A percentile compares a stretch with the other conserved stretches of the same genome.
These are phyloP conservation scores for Folsomia candida DNA, from an alignment of 2,888 invertebrate genomes.

Conservation along the genomic window DNA sequence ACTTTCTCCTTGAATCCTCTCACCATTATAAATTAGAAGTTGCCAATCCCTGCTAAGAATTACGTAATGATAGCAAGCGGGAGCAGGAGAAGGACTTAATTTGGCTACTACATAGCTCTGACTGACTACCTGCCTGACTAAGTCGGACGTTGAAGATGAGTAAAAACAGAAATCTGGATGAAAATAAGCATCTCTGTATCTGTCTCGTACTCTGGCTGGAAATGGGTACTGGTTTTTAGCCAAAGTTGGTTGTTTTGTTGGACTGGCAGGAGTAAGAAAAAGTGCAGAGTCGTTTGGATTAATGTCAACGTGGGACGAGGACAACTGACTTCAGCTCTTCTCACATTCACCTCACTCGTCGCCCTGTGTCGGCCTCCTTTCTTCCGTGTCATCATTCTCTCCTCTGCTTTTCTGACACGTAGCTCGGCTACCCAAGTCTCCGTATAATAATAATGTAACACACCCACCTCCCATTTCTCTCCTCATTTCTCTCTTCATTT, in stretches of 20 bases:
- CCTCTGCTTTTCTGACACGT: not conserved
- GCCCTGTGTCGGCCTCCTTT: too few relatives aligned
- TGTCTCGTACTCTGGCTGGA: too few relatives aligned
- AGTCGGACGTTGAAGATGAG: conserved; percentile 6
- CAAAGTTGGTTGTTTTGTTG: conserved; percentile 10
- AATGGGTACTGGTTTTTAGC: conserved; percentile 9
- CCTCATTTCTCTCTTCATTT: not conserved
- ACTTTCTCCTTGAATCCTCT: conserved; percentile 15
- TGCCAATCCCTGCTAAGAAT: too few relatives aligned
- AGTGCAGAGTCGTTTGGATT: conserved; percentile 28
- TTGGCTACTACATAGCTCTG: not conserved
- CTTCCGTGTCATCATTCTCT: not conserved
- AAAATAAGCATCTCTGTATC: conserved; percentile 11
- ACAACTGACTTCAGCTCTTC: conserved; percentile 28
- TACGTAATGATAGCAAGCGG: too few relatives aligned
- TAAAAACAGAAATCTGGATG: conserved; percentile 17
- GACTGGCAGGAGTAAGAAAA: conserved; percentile 16
- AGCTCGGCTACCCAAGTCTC: too few relatives aligned
- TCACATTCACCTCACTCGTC: not conserved
- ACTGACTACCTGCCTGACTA: not conserved
- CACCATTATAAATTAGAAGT: conserved; percentile 8
- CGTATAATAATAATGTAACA: too few relatives aligned
- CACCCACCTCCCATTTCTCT: too few relatives aligned
- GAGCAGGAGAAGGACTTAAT: too few relatives aligned
- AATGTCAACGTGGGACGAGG: conserved; percentile 40